Evolutionary conservation across 2,888 invertebrate genomes (phyloP).

Genomic region (Odontomyia ornata): DNA sequence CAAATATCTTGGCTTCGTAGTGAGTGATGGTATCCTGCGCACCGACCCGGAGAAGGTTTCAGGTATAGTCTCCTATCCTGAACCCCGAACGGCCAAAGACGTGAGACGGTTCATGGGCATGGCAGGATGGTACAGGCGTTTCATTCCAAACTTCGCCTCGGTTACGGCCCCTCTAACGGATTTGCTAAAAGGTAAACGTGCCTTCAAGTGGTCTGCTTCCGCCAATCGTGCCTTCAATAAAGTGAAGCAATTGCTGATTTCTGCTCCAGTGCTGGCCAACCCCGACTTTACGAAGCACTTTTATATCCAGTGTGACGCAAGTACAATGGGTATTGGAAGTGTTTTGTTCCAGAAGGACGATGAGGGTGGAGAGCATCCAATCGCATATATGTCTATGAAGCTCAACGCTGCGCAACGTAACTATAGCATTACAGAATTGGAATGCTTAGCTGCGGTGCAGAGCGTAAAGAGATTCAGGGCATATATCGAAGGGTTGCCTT

Average conservation of each 20-base stretch:
- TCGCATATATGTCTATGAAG: conserved; percentile 22
- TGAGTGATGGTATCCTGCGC: conserved; percentile 8
- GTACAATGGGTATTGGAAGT: conserved; percentile 40
- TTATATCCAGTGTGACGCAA: conserved; percentile 33
- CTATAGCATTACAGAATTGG: conserved; percentile 49
- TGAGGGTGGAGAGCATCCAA: conserved; percentile 13
- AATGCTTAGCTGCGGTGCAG: conserved; percentile 49
- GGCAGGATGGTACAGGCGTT: conserved; percentile 27
- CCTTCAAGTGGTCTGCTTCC: conserved; percentile 27
- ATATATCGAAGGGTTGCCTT: conserved; percentile 47
- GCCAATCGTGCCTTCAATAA: conserved; percentile 33
- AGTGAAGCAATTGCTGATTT: conserved; percentile 22
- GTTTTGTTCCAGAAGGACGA: conserved; percentile 25
- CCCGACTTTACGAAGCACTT: conserved; percentile 35
- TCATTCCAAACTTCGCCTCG: neutral
- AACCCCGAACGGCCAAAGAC: neutral
- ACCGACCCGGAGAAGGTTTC: conserved; percentile 28
- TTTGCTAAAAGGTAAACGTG: neutral
- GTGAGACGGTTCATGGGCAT: conserved; percentile 24
- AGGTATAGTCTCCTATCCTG: neutral
- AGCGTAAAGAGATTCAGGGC: conserved; percentile 47
- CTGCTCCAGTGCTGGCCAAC: conserved; percentile 32
- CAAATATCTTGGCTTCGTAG: conserved; percentile 36
- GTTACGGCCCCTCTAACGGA: neutral
- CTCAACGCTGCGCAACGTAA: conserved; percentile 35